phyloP scores from a whole-genome alignment of 2,797 vertebrate genomes.

The Oryzias sinensis region DNA sequence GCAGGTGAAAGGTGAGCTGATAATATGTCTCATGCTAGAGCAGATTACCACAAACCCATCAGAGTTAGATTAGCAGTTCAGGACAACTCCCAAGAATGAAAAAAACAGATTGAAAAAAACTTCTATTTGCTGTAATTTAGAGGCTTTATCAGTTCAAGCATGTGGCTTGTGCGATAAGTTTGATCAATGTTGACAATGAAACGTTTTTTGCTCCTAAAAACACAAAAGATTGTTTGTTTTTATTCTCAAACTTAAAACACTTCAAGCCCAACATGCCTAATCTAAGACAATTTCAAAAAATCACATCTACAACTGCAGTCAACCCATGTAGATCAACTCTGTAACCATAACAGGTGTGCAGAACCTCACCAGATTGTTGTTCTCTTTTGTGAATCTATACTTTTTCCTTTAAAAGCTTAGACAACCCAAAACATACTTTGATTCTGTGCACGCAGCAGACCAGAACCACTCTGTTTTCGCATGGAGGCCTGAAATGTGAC shows the following conservation, averaged over 20 bases:
- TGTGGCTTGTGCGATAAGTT: constrained; percentile 42
- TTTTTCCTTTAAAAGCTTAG: constrained; percentile 51
- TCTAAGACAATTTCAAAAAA: too few relatives aligned
- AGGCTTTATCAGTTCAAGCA: constrained; percentile 48
- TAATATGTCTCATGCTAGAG: constrained; percentile 46
- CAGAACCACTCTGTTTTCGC: constrained; percentile 33
- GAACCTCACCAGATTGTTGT: constrained; percentile 33
- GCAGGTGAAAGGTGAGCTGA: constrained; percentile 52
- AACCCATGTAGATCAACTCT: too few relatives aligned
- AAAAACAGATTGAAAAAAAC: constrained; percentile 39
- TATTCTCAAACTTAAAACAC: not conserved
- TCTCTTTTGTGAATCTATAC: constrained; percentile 61
- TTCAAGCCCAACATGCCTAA: not conserved
- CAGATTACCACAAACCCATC: constrained; percentile 37
- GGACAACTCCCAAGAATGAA: constrained; percentile 23
- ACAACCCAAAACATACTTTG: constrained; percentile 62
- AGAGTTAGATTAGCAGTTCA: constrained; percentile 28
- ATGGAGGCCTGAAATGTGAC: constrained; percentile 54
- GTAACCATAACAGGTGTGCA: constrained; percentile 43
- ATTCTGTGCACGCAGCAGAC: constrained; percentile 39
- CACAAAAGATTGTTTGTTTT: constrained; percentile 3
- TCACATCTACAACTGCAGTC: too few relatives aligned
- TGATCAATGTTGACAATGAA: constrained; percentile 25
- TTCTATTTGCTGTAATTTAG: constrained; percentile 1
- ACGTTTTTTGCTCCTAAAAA: constrained; percentile 18